Percentiles rank a stretch among this genome's conserved stretches.
Conservation (phyloP, 1,140 invertebrate species). For the Drosophila fuyamai region DNA sequence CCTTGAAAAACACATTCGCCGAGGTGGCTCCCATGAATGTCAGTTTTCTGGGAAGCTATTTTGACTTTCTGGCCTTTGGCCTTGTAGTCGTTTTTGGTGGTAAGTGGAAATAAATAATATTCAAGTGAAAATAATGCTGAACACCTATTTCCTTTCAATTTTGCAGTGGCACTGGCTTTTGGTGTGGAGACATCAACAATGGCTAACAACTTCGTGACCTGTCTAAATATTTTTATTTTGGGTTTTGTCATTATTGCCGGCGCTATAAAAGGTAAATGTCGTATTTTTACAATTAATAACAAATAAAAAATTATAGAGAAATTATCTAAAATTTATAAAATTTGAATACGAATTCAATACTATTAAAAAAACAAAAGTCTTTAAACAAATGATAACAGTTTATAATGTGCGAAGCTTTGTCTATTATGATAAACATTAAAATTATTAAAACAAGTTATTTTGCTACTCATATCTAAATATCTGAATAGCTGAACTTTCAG, state of each 20-base stretch:
- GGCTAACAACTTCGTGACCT: conserved; percentile 93
- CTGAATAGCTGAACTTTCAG: no score
- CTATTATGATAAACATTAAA: no score
- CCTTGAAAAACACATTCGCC: conserved; percentile 84
- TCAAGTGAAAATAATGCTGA: no score
- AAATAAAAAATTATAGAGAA: no score
- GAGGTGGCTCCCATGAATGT: conserved; percentile 86
- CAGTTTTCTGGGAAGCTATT: conserved; percentile 87
- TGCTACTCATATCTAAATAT: no score
- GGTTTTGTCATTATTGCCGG: conserved; percentile 93
- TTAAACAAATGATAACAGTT: no score
- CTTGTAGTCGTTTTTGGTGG: conserved; percentile 87
- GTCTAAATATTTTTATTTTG: conserved; percentile 93
- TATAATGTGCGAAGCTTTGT: no score
- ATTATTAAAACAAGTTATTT: no score
- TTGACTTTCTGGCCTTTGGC: conserved; percentile 88
- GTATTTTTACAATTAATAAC: not conserved
- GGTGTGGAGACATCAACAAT: conserved; percentile 94
- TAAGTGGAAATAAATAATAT: conserved; percentile 57
- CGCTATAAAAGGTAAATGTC: conserved; percentile 88
- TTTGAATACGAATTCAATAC: no score
- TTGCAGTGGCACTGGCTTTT: conserved; percentile 87
- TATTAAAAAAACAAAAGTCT: no score
- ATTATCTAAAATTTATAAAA: no score
- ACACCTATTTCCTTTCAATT: not conserved